Percentiles rank a stretch among this genome's conserved stretches.
phyloP scores from a whole-genome alignment of 1,140 invertebrate species.

The Uloborus diversus region DNA sequence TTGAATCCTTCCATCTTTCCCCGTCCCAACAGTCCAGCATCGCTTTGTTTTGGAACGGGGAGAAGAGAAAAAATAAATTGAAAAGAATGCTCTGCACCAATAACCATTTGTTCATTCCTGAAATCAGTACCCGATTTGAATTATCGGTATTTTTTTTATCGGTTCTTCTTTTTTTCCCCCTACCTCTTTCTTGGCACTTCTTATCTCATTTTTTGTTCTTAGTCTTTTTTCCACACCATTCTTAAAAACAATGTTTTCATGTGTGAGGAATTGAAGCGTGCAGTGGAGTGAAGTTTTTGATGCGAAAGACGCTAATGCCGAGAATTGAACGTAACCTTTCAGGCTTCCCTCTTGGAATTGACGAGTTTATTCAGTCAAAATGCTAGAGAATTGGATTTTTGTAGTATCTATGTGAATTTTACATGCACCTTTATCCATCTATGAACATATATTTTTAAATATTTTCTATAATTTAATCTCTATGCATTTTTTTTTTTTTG shows the following conservation, averaged over 20 bases:
- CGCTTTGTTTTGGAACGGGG: conserved; percentile 47
- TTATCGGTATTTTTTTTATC: conserved; percentile 50
- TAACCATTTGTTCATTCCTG: conserved; percentile 51
- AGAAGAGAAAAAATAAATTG: conserved; percentile 14
- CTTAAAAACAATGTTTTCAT: conserved; percentile 51
- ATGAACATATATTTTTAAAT: too few species aligned
- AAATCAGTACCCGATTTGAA: conserved; percentile 53
- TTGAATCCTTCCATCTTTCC: not conserved
- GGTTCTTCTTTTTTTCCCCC: not conserved
- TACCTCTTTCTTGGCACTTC: not conserved
- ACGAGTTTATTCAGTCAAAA: too few species aligned
- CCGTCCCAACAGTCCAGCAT: not conserved
- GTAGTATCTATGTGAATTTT: too few species aligned
- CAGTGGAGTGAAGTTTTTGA: not conserved
- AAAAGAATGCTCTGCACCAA: conserved; percentile 39
- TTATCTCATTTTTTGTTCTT: not conserved
- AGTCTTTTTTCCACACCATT: conserved; percentile 9
- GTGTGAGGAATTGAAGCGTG: not conserved
- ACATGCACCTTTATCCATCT: too few species aligned
- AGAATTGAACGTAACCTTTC: conserved; percentile 17
- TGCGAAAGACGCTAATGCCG: conserved; percentile 10
- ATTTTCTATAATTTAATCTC: too few species aligned
- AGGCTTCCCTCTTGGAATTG: conserved; percentile 73
- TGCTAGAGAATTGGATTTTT: too few species aligned
- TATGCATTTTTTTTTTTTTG: too few species aligned